These are phyloP conservation scores for Microctonus hyperodae DNA, from an alignment of 2,888 invertebrate genomes.

Conservation along the genomic window DNA sequence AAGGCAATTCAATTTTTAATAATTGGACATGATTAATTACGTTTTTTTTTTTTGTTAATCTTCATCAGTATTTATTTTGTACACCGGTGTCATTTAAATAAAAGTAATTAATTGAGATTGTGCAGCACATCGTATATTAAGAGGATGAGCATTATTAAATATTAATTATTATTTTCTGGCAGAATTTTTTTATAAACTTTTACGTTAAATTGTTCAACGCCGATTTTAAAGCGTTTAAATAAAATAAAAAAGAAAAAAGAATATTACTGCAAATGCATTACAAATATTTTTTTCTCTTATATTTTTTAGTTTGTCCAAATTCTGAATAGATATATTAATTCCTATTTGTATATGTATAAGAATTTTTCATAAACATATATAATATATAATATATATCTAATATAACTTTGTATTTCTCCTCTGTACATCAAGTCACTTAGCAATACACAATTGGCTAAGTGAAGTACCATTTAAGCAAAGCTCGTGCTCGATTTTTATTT, in stretches of 20 bases:
- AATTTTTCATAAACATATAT: slow-evolving; percentile 25
- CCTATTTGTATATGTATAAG: slow-evolving; percentile 21
- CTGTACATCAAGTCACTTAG: slow-evolving; percentile 50
- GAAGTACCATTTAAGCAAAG: slow-evolving; percentile 37
- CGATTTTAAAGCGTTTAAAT: background rate
- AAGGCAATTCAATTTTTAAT: slow-evolving; percentile 69
- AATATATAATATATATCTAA: slow-evolving; percentile 33
- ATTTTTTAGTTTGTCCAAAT: no score
- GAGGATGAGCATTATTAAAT: slow-evolving; percentile 20
- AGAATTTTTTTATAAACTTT: slow-evolving; percentile 1
- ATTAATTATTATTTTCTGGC: background rate
- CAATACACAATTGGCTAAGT: slow-evolving; percentile 26
- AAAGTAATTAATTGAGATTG: slow-evolving; percentile 22
- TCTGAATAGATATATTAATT: slow-evolving; percentile 21
- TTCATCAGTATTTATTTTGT: slow-evolving; percentile 8
- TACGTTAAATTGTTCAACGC: background rate
- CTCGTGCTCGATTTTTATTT: slow-evolving; percentile 33
- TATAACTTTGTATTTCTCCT: slow-evolving; percentile 41
- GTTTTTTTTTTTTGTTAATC: background rate
- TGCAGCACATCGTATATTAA: slow-evolving; percentile 25
- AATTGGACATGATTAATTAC: slow-evolving; percentile 42
- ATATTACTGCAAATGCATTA: background rate
- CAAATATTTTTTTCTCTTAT: slow-evolving; percentile 10
- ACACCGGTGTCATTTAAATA: slow-evolving; percentile 17
- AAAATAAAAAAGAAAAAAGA: slow-evolving; percentile 6